Base-by-base conservation (phyloP, 2,113 vertebrate species). In the Eulacestoma nigropectus region DNA sequence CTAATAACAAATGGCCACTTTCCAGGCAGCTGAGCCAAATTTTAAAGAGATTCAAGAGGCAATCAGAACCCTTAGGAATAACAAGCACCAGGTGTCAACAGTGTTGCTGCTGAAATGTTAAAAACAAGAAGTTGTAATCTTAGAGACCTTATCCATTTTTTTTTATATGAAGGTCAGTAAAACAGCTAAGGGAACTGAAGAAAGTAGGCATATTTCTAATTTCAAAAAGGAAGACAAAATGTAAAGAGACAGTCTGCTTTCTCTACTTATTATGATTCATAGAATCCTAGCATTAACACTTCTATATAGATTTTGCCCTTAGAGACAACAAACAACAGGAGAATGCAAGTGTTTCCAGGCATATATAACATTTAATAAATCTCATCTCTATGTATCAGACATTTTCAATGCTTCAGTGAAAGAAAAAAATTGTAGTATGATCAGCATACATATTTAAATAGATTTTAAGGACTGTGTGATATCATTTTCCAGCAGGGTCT, bases 51-150 rank as follows among this genome's bases (percentile, higher is more conserved):
- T 74, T 93, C 92, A 86, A 94, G 88, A 90, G 88, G 72, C 67
- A 93, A 92, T 92, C 88, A 96, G 67, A 85, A 59, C 59, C 74
- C 82, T 80, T 76, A 88, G 53, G 53, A 93, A 90, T 92, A 95
- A 94, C 63, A 92, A 94, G 90, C n/a, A 93, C 67, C 88, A 93
- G 94, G 90, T 94, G 92, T 89, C 5, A 5, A 87, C 33, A 95
- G 32, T 41, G 46, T 16, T 69, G 75, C 9, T 57, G 18, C 53
- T 90, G 41, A 83, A 90, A 83, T 27, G 41, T 60, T 93, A 83
- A 85, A 92, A 90, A 77, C 26, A 87, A 91, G 74, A 87, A 82
- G 30, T 22, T 52, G 17, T 44, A 87, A 64, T 94, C 64, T 81
- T 77, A 53, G 27, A 86, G 29, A 83, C 35, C 29, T 65, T 29